Evolutionary conservation across 2,797 vertebrate species (phyloP), one percentile per base, ranked within the genome.

Genomic region (Chiroxiphia lanceolata): DNA sequence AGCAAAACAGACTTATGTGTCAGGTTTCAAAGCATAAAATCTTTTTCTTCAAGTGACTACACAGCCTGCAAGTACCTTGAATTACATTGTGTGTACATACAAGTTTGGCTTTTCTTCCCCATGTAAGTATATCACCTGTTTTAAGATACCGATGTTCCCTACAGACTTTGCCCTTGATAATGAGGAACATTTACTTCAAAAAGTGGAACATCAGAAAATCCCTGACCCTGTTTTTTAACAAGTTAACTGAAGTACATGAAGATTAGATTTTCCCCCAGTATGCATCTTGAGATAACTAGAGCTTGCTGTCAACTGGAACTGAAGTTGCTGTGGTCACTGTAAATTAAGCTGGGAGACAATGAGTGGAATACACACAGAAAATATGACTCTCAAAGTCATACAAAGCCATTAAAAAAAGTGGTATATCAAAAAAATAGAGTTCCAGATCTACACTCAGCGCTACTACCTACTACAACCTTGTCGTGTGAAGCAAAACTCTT

Each of bases 1-100:
- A 53, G 17, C 31, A 60, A 89, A 74, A 40, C 47, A 80, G 29
- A 85, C 27, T 69, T 56, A 5, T 50, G 42, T 65, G 34, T 79
- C 67, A 72, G 31, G 48, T 95, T 95, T 95, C 88, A 94, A 95
- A 92, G 89, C 48, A 75, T 31, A 77, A 83, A 93, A 92, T n/a
- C 25, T 44, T 87, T 87, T 88, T 91, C 87, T 83, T 84, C 70
- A 79, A 92, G n/a, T 33, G 18, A 61, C 44, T 82, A 78, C 56
- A 72, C 25, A 92, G 70, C 18, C 61, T 90, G 45, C 27, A 78
- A 88, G 33, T n/a, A 57, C 19, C 38, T 45, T 82, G 59, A 88
- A 72, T 67, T 81, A 59, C 15, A 63, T 44, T 78, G 75, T 90
- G 29, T 65, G 31, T 69, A 76, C 34, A 31, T 70, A 34, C 2